Conservation (phyloP, 2,888 invertebrate genomes). For the Heliconius charithonia region DNA sequence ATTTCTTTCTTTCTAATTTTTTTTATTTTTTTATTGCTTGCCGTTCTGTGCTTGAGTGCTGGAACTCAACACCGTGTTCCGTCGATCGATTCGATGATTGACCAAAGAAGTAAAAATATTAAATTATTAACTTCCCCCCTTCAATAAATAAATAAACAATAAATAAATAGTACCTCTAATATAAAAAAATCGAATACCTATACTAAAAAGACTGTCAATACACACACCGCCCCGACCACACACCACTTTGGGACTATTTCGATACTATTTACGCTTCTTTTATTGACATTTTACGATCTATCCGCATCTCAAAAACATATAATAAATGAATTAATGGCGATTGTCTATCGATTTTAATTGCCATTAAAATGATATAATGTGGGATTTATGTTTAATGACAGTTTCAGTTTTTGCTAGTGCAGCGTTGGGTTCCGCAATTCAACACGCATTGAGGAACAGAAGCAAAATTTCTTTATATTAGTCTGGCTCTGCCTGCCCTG, state of each 20-base stretch:
- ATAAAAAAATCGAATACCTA: neutral
- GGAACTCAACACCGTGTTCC: neutral
- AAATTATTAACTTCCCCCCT: too few relatives aligned
- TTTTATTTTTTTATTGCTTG: neutral
- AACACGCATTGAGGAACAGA: too few relatives aligned
- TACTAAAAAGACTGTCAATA: neutral
- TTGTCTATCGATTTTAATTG: constrained; percentile 57
- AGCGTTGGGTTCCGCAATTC: neutral
- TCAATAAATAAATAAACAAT: too few relatives aligned
- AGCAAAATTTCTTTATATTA: too few relatives aligned
- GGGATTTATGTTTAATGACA: constrained; percentile 13
- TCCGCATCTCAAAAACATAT: constrained; percentile 67
- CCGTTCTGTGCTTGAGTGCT: neutral
- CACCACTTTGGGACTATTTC: constrained; percentile 60
- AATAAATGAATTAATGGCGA: constrained; percentile 66
- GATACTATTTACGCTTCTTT: constrained; percentile 66
- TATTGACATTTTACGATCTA: constrained; percentile 68
- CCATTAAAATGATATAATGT: constrained; percentile 42
- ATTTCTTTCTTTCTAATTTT: too few relatives aligned
- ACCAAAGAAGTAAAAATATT: too few relatives aligned
- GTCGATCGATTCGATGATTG: too few relatives aligned
- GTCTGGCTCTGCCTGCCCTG: too few relatives aligned
- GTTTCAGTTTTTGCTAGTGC: neutral
- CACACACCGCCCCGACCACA: constrained; percentile 55
- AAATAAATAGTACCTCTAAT: neutral